phyloP scores from a whole-genome alignment of 2,113 vertebrate genomes.

The Labeo rohita region DNA sequence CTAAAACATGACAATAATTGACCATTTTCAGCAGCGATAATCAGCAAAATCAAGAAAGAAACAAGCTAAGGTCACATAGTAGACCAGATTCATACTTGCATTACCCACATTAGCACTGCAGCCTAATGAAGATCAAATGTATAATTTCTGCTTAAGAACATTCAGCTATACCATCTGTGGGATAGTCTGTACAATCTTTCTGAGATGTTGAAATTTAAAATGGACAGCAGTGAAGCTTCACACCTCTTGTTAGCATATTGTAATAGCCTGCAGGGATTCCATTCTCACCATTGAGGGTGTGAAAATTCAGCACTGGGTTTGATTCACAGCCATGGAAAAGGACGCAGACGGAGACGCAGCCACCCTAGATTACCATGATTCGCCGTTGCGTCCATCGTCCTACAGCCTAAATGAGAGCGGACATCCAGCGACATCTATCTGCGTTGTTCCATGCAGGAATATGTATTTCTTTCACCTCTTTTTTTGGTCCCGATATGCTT shows the following conservation, averaged over 20 bases:
- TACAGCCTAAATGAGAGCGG: conserved; percentile 30
- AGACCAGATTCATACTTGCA: background rate
- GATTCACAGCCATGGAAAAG: conserved; percentile 6
- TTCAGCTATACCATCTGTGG: background rate
- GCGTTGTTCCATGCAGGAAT: background rate
- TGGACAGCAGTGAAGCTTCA: conserved; percentile 9
- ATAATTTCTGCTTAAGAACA: background rate
- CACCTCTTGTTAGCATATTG: conserved; percentile 47
- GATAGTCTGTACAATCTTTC: background rate
- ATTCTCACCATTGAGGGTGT: conserved; percentile 52
- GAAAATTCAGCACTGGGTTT: conserved; percentile 36
- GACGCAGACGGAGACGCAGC: background rate
- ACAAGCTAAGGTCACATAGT: background rate
- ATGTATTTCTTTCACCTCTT: background rate
- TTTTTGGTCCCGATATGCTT: conserved; percentile 10
- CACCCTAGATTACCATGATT: conserved; percentile 9
- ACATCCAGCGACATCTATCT: conserved; percentile 19
- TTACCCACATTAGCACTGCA: background rate
- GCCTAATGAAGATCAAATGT: background rate
- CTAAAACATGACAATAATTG: too few relatives aligned
- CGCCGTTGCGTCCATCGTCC: background rate
- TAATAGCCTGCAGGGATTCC: conserved; percentile 34
- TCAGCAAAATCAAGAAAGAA: background rate
- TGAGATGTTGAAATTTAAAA: background rate
- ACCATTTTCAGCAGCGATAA: too few relatives aligned